These are phyloP conservation scores for Rhinoraja longicauda DNA, from an alignment of 2,797 vertebrate species.

Conservation along the genomic window DNA sequence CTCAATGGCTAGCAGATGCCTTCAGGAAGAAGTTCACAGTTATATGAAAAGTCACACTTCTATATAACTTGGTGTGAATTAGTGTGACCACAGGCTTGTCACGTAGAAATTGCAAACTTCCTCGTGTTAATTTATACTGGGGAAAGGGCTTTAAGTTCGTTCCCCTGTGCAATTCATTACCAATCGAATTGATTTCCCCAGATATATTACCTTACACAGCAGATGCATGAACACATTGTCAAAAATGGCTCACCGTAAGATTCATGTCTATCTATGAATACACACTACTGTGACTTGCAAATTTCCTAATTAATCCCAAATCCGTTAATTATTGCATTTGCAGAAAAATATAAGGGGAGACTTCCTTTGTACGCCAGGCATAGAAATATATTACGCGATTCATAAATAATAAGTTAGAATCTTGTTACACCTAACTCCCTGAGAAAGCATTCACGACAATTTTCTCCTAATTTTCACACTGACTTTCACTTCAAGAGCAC, in stretches of 20 bases:
- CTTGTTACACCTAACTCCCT: not conserved
- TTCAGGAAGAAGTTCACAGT: not conserved
- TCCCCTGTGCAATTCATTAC: not conserved
- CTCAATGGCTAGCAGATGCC: not conserved
- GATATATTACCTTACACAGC: not conserved
- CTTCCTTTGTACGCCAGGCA: not conserved
- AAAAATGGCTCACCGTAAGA: not conserved
- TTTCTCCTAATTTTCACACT: not conserved
- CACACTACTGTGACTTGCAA: not conserved
- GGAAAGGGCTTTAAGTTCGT: not conserved
- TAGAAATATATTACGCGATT: not conserved
- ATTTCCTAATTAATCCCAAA: not conserved
- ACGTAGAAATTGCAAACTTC: constrained; percentile 1
- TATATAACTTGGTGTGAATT: constrained; percentile 21
- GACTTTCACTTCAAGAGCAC: not conserved
- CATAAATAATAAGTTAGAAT: not conserved
- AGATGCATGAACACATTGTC: not conserved
- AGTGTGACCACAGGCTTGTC: constrained; percentile 5
- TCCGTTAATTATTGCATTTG: not conserved
- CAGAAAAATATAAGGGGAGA: not conserved
- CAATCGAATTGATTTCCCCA: not conserved
- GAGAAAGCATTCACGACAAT: not conserved
- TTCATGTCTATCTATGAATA: not conserved
- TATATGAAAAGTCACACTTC: constrained; percentile 4
- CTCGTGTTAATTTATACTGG: not conserved